Evolutionary conservation across 2,888 invertebrate species (phyloP).

Genomic region (Protodeltote pygarga): DNA sequence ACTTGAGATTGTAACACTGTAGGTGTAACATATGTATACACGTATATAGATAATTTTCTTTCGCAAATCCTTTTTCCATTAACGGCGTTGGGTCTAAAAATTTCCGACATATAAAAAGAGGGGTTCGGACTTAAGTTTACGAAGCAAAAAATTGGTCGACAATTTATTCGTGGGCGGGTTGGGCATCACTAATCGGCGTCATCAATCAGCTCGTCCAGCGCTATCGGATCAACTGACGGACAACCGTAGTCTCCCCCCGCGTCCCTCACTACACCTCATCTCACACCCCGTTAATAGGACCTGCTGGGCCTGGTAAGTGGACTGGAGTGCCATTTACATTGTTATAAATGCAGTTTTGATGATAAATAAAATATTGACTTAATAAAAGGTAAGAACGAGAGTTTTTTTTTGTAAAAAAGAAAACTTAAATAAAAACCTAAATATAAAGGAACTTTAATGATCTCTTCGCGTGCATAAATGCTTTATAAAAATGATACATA

Average conservation of each 20-base stretch:
- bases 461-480: too few species aligned
- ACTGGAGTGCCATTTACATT: constrained; percentile 28
- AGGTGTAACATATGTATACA: too few species aligned
- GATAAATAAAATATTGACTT: not conserved
- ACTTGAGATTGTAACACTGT: too few species aligned
- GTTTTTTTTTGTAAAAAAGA: too few species aligned
- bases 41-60: too few species aligned
- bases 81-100: constrained; percentile 21
- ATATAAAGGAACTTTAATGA: too few species aligned
- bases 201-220: constrained; percentile 81
- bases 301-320: constrained; percentile 25
- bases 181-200: constrained; percentile 86
- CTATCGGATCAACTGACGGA: constrained; percentile 84
- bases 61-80: constrained; percentile 40
- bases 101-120: constrained; percentile 63
- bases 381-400: too few species aligned
- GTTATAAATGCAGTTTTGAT: constrained; percentile 9
- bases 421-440: too few species aligned
- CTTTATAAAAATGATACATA: too few species aligned
- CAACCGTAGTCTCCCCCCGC: constrained; percentile 46
- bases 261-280: constrained; percentile 51
- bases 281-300: constrained; percentile 50
- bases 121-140: constrained; percentile 66
- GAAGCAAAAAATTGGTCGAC: constrained; percentile 80
- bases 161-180: constrained; percentile 83